Evolutionary conservation across 2,888 invertebrate species (phyloP), one percentile per base, ranked within the genome.

Genomic region (Macrophya alboannulata): DNA sequence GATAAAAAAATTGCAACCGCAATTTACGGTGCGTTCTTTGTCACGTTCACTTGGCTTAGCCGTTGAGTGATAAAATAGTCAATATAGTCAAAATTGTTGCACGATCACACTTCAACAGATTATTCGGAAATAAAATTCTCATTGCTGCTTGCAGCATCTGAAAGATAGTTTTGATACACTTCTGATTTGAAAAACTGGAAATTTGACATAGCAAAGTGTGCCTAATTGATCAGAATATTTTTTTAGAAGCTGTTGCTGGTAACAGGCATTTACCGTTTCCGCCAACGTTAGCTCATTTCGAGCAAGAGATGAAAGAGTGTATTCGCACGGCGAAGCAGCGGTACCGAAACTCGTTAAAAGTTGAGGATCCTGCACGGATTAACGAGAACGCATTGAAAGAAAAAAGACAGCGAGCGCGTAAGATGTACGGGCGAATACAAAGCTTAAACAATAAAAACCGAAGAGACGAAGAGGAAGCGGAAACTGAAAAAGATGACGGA

Each of bases 231-330:
- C 65, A 9, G 6, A 65, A 65, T 65, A 25, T 25, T 65, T 0
- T 65, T 4, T 12, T 15, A 65, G 10, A 65, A 65, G 65, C 25
- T 65, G 65, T 65, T 17, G 25, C 65, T n/a, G 65, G 17, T 21
- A 65, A 65, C 65, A n/a, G 65, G 5, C 65, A 65, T 21, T n/a
- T 65, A 10, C 65, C 65, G 25, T 65, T 65, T 21, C 21, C 5
- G 25, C 65, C 65, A 25, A 65, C 65, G n/a, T n/a, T 65, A 25
- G 65, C 65, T 10, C 65, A 65, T 65, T 65, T 65, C n/a, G 65
- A 65, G n/a, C 1, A 65, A 65, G 65, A 65, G 25, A 65, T 65
- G 65, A 65, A 4, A 21, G 65, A 65, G 25, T 65, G 65, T 10
- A n/a, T 65, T 1, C 12, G 65, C 5, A 65, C 65, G n/a, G 65